Percentiles rank a stretch among this genome's conserved stretches.
Evolutionary conservation across 2,113 vertebrate genomes (phyloP).

Genomic region (Marmota monax): DNA sequence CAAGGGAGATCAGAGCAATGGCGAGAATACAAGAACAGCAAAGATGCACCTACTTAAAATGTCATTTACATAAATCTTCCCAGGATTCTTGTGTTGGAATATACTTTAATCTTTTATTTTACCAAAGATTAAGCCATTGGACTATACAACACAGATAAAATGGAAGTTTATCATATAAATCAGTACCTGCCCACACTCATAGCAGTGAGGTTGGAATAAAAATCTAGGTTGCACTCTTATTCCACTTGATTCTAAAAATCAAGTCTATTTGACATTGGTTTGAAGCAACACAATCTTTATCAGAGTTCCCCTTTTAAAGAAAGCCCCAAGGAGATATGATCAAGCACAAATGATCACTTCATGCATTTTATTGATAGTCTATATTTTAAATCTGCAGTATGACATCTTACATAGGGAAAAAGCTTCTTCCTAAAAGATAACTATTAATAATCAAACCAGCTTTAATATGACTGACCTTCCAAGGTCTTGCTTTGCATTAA

Average conservation of each 20-base stretch:
- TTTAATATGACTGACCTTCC: conserved; percentile 79
- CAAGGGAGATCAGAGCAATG: not conserved
- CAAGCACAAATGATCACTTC: conserved; percentile 86
- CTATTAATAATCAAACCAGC: conserved; percentile 83
- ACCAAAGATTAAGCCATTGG: conserved; percentile 44
- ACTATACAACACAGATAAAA: conserved; percentile 47
- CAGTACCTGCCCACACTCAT: not conserved
- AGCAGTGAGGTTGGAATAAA: conserved; percentile 36
- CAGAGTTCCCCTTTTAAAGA: conserved; percentile 59
- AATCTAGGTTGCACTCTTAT: conserved; percentile 32
- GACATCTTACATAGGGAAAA: conserved; percentile 89
- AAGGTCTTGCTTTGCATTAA: conserved; percentile 82
- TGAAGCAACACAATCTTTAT: conserved; percentile 60
- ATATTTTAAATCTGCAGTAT: conserved; percentile 86
- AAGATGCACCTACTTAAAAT: conserved; percentile 52
- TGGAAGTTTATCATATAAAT: conserved; percentile 54
- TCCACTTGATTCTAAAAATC: conserved; percentile 52
- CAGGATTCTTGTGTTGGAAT: conserved; percentile 25
- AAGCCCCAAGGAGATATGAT: conserved; percentile 85
- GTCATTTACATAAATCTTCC: conserved; percentile 39
- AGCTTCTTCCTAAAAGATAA: conserved; percentile 86
- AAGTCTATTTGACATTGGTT: conserved; percentile 3
- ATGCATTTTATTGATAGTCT: conserved; percentile 91
- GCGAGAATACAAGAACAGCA: conserved; percentile 3
- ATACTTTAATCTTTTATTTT: conserved; percentile 58